A percentile compares a stretch with the other conserved stretches of the same genome.
phyloP scores from a whole-genome alignment of 1,140 invertebrate species.

The Drosophila varians region DNA sequence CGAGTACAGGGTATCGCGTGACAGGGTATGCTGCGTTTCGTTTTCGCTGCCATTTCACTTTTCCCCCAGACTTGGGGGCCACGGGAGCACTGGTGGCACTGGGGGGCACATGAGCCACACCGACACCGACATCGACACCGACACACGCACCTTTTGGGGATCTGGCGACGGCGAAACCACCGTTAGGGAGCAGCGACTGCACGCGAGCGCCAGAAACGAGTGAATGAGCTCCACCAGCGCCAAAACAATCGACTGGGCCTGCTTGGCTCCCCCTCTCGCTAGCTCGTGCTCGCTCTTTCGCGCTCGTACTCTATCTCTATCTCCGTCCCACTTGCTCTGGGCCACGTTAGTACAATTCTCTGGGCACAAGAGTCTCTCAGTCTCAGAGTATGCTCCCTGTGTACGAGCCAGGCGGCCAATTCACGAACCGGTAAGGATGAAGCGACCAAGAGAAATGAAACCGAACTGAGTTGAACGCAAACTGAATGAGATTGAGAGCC shows the following conservation, averaged over 20 bases:
- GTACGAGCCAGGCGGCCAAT: neutral
- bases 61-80: neutral
- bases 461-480: slow-evolving; percentile 68
- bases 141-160: slow-evolving; percentile 50
- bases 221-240: slow-evolving; percentile 51
- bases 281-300: slow-evolving; percentile 2
- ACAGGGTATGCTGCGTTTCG: slow-evolving; percentile 26
- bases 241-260: slow-evolving; percentile 33
- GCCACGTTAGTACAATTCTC: neutral
- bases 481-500: slow-evolving; percentile 78
- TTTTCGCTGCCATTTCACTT: slow-evolving; percentile 24
- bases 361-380: neutral
- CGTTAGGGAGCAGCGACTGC: slow-evolving; percentile 73
- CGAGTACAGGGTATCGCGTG: slow-evolving; percentile 44
- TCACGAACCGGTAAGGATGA: neutral
- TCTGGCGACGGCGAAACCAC: slow-evolving; percentile 63
- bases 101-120: too few species aligned
- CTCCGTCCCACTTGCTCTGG: slow-evolving; percentile 20
- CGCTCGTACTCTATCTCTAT: neutral
- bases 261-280: neutral
- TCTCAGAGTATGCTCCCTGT: neutral
- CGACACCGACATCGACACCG: slow-evolving; percentile 11
- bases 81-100: neutral
- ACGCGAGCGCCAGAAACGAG: slow-evolving; percentile 68
- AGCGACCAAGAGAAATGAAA: neutral